Conservation (phyloP, 2,888 invertebrate species). For the Drosophila meridionalis region DNA sequence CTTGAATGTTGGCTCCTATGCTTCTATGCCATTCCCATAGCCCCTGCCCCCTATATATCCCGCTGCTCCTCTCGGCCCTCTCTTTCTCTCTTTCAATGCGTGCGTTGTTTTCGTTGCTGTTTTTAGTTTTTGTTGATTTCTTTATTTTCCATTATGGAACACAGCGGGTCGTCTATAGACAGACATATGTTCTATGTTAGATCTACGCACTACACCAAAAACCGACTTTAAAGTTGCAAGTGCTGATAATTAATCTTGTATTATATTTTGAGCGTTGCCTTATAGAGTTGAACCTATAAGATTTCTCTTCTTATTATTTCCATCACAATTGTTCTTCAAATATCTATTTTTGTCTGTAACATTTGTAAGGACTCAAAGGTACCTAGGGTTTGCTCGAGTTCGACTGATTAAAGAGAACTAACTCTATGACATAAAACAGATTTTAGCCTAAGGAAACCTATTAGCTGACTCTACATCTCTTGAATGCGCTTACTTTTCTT, state of each 20-base stretch:
- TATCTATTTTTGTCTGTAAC: not conserved
- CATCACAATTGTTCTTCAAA: not conserved
- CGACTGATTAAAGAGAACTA: no score
- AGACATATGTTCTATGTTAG: slow-evolving; percentile 11
- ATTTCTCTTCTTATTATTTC: not conserved
- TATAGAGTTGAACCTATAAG: not conserved
- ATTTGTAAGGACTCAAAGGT: not conserved
- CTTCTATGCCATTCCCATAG: slow-evolving; percentile 33
- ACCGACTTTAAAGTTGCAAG: slow-evolving; percentile 39
- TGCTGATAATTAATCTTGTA: slow-evolving; percentile 44
- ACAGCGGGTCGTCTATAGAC: slow-evolving; percentile 56
- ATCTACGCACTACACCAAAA: not conserved
- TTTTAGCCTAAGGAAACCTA: no score
- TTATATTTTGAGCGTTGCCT: slow-evolving; percentile 1
- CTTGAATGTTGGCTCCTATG: slow-evolving; percentile 81
- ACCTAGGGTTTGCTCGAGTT: no score
- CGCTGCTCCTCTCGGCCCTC: not conserved
- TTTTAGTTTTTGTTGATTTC: not conserved
- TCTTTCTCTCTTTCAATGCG: slow-evolving; percentile 30
- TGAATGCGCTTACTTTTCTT: no score
- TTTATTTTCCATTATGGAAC: slow-evolving; percentile 55
- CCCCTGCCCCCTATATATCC: slow-evolving; percentile 15
- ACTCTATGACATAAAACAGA: no score
- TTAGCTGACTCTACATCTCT: no score
- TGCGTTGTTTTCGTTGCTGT: slow-evolving; percentile 34